Base-by-base conservation (phyloP, 2,888 invertebrate species). In the Drosophila dives region DNA sequence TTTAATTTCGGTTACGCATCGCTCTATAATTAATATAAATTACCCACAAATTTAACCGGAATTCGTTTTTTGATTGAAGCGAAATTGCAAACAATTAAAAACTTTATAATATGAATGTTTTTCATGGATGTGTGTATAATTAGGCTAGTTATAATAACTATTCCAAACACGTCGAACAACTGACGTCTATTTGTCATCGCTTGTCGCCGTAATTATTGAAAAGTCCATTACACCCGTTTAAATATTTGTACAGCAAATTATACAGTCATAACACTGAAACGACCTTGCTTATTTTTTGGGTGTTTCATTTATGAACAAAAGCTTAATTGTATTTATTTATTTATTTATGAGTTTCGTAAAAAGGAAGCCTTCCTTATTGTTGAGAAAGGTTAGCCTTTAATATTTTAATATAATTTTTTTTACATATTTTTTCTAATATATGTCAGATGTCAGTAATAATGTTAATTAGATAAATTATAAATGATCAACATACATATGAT, bases 21-120 rank as follows among this genome's bases (percentile, higher is more conserved):
- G 7, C 23, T 23, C 11, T 63, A 59, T 50, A 66, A 61, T 61
- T 62, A 32, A 5, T 55, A 49, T 79, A 60, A 76, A 54, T 81
- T 78, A 71, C 45, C 50, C 32, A 56, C 69, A 82, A 82, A 29
- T 59, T 23, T 38, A 78, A 32, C 58, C 80, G 87, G 85, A 87
- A 82, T 80, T 40, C 50, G 33, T 62, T 63, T 32, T 20, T 36
- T 53, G 53, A 63, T 62, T 59, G 64, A 15, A 48, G 69, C 82
- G 77, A 75, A 80, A 84, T 84, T 77, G 85, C 75, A 84, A 84
- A 70, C 58, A 64, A 54, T 65, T 55, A 56, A 51, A 49, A 58
- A 61, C 38, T 66, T 58, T 53, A 34, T 33, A 17, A 32, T 56
- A 20, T 34, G 32, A 64, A 26, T 45, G 53, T 26, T 20, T 23